Evolutionary conservation across 2,797 vertebrate species (phyloP).

Genomic region (Mycteria americana): DNA sequence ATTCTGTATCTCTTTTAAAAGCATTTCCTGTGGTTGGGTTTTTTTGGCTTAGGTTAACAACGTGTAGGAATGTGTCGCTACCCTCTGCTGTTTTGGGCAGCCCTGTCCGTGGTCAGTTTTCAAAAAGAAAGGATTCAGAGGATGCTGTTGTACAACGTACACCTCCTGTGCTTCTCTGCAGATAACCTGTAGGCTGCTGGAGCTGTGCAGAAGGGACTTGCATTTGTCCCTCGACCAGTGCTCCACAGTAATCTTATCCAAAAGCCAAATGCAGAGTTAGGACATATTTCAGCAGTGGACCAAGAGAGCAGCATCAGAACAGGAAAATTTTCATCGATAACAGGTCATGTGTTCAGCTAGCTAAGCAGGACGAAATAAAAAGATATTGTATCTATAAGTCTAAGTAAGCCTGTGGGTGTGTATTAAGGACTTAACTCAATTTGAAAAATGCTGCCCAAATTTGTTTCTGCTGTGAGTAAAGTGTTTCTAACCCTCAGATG

Average conservation of each 20-base stretch:
- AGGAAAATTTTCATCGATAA: neutral
- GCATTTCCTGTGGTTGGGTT: neutral
- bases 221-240: neutral
- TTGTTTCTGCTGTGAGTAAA: constrained; percentile 26
- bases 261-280: neutral
- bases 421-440: constrained; percentile 61
- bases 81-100: neutral
- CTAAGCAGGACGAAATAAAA: constrained; percentile 1
- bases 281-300: neutral
- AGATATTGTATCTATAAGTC: constrained; percentile 61
- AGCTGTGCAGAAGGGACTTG: neutral
- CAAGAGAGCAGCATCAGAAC: neutral
- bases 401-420: constrained; percentile 54
- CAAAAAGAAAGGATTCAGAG: neutral
- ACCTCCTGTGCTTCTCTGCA: neutral
- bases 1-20: neutral
- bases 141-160: neutral
- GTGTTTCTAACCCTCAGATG: constrained; percentile 37
- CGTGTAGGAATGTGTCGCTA: neutral
- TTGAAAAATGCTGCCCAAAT: constrained; percentile 60
- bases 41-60: neutral
- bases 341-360: neutral
- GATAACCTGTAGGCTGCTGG: neutral
- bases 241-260: neutral
- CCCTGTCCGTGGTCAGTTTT: neutral